Percentiles rank a stretch among this genome's conserved stretches.
Evolutionary conservation across 1,140 invertebrate genomes (phyloP).

Genomic region (Plectus sambesii): DNA sequence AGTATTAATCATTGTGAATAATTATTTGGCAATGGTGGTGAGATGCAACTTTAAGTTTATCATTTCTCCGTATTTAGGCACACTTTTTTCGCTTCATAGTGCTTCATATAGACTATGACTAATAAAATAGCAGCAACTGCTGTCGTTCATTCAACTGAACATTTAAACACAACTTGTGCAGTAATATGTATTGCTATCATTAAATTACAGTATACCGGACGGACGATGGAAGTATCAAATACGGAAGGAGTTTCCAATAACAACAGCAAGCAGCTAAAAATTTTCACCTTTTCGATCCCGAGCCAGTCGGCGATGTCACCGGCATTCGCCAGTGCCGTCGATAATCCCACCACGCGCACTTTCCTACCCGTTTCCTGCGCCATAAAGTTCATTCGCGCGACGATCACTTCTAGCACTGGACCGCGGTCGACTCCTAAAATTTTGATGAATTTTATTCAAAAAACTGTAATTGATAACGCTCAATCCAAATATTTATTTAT

Average conservation of each 20-base stretch:
- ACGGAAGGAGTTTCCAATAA: not conserved
- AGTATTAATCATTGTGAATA: not conserved
- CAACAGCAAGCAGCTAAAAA: not conserved
- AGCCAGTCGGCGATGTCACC: conserved; percentile 92
- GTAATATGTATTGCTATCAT: no score
- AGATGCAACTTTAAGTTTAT: no score
- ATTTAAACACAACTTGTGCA: no score
- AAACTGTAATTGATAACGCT: no score
- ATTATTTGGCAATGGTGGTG: no score
- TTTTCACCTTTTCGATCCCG: conserved; percentile 47
- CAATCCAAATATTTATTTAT: no score
- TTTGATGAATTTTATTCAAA: no score
- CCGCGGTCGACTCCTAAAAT: conserved; percentile 55
- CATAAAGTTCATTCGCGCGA: conserved; percentile 50
- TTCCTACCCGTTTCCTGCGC: conserved; percentile 17
- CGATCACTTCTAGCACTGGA: conserved; percentile 59
- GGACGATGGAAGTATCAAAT: conserved; percentile 1
- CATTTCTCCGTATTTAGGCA: no score
- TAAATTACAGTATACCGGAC: no score
- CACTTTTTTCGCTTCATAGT: conserved; percentile 2
- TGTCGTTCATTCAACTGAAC: no score
- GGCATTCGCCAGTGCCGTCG: conserved; percentile 93
- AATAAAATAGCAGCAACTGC: no score
- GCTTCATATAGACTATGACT: no score
- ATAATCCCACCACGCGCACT: conserved; percentile 81